phyloP scores from a whole-genome alignment of 2,113 vertebrate species.

The Ursus arctos region DNA sequence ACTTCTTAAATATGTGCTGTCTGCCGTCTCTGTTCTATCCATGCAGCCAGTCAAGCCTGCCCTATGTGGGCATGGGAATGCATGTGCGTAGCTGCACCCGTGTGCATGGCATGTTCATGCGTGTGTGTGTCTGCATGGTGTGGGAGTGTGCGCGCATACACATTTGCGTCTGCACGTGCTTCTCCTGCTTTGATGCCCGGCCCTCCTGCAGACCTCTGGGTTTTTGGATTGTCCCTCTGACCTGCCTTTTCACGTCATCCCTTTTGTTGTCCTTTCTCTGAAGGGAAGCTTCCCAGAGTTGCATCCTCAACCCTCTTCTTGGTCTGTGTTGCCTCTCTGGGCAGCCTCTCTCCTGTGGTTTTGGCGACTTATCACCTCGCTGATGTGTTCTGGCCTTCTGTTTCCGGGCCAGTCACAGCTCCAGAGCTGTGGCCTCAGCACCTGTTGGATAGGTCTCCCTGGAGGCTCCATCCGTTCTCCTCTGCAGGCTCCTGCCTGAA shows the following conservation, averaged over 20 bases:
- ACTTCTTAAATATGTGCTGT: background rate
- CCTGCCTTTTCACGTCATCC: background rate
- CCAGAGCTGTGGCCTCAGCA: background rate
- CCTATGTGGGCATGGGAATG: background rate
- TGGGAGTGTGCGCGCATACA: background rate
- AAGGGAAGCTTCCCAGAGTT: constrained; percentile 5
- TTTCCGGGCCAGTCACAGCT: background rate
- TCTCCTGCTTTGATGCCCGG: background rate
- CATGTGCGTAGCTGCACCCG: background rate
- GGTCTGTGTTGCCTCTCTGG: constrained; percentile 21
- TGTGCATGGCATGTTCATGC: constrained; percentile 35
- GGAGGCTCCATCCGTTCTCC: background rate
- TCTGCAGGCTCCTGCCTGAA: background rate
- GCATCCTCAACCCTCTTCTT: background rate
- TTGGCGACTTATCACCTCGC: background rate
- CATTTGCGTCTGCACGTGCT: background rate
- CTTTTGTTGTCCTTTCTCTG: background rate
- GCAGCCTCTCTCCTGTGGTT: background rate
- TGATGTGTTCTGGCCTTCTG: background rate
- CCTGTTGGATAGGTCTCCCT: background rate
- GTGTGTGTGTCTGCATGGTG: background rate
- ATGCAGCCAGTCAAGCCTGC: background rate
- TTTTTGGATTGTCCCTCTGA: background rate
- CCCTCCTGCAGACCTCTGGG: background rate
- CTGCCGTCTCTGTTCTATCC: background rate